Conservation (phyloP, 2,113 vertebrate genomes). For the Ciconia boyciana region DNA sequence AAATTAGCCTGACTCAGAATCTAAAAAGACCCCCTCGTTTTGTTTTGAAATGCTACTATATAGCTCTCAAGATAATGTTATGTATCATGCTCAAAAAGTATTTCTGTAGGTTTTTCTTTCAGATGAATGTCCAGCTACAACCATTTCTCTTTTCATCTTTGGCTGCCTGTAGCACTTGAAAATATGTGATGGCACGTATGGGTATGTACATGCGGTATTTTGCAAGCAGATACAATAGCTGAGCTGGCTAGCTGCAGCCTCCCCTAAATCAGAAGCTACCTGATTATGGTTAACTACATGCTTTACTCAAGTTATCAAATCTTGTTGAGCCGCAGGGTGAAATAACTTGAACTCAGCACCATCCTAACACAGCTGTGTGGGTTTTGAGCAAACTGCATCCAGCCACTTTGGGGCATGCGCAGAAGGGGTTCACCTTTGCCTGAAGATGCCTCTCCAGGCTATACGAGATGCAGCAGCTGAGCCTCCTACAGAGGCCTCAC, state of each 20-base stretch:
- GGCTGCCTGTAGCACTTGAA: background rate
- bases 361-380: background rate
- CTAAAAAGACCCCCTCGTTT: rapidly evolving
- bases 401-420: rapidly evolving
- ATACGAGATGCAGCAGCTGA: background rate
- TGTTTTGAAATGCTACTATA: background rate
- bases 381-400: background rate
- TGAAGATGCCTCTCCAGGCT: background rate
- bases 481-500: background rate
- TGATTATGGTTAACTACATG: background rate
- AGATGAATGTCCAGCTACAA: background rate
- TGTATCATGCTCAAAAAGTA: background rate
- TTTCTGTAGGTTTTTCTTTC: background rate
- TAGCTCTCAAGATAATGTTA: background rate
- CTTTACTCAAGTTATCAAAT: background rate
- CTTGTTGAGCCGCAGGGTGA: background rate
- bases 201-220: background rate
- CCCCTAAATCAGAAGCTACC: background rate
- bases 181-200: background rate
- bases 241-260: background rate
- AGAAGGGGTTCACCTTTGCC: background rate
- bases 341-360: background rate
- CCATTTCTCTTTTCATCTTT: background rate
- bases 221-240: background rate
- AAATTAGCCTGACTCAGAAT: background rate